Conservation (phyloP, 2,888 invertebrate genomes). For the Chironomus riparius region DNA sequence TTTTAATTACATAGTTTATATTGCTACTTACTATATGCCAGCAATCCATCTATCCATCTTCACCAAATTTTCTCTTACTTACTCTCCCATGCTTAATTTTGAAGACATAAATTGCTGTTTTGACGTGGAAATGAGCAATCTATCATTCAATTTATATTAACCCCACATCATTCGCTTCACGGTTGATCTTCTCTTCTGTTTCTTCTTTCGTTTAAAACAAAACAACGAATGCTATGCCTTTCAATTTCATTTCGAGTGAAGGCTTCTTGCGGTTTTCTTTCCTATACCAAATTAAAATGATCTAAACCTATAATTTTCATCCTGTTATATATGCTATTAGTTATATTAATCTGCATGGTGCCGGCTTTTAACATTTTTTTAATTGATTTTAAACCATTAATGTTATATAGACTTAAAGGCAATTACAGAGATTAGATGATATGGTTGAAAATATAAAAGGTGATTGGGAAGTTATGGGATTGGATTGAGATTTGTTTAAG, state of each 20-base stretch:
- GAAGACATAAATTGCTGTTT: neutral
- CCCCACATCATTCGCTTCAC: neutral
- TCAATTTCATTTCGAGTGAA: neutral
- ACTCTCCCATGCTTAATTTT: no score
- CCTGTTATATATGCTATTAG: neutral
- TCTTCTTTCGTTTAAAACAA: neutral
- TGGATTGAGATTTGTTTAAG: no score
- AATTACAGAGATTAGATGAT: constrained; percentile 24
- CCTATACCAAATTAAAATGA: neutral
- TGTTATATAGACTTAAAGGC: constrained; percentile 4
- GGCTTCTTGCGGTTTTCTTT: neutral
- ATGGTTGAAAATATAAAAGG: constrained; percentile 1
- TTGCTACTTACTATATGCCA: no score
- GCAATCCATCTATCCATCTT: no score
- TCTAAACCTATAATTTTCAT: constrained; percentile 7
- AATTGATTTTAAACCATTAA: constrained; percentile 25
- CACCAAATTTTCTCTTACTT: no score
- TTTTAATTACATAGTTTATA: no score
- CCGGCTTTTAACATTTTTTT: constrained; percentile 17
- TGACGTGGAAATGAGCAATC: constrained; percentile 12
- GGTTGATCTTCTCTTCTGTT: neutral
- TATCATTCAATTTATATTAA: neutral
- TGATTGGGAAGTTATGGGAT: no score
- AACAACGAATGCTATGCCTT: neutral
- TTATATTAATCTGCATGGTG: constrained; percentile 26